phyloP scores from a whole-genome alignment of 2,797 vertebrate species.

The Apogon talboti region DNA sequence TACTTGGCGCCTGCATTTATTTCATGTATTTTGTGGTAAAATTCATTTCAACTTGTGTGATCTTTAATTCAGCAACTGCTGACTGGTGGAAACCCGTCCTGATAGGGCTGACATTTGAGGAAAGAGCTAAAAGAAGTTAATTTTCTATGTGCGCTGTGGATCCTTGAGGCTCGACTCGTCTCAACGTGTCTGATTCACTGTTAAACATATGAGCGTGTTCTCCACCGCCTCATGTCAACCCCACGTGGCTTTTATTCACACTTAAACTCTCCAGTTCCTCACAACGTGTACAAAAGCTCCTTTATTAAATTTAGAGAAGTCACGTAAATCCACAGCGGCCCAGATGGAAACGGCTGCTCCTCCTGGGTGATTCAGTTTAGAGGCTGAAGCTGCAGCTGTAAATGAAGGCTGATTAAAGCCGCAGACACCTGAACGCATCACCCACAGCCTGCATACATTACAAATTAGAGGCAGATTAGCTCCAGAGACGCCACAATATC shows the following conservation, averaged over 20 bases:
- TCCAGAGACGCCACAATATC: constrained; percentile 27
- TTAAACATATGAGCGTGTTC: no score
- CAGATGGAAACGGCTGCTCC: background rate
- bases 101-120: no score
- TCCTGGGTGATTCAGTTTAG: constrained; percentile 1
- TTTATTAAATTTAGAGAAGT: constrained; percentile 6
- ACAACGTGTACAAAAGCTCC: background rate
- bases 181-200: no score
- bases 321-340: constrained; percentile 1
- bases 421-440: constrained; percentile 27
- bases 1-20: no score
- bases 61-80: no score
- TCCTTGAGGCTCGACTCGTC: no score
- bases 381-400: background rate
- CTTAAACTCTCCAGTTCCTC: background rate
- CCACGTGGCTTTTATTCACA: background rate
- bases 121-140: no score
- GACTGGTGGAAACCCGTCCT: no score
- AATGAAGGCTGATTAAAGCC: constrained; percentile 22
- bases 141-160: no score
- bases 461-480: constrained; percentile 36
- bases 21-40: no score
- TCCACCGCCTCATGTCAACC: no score
- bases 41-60: no score
- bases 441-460: constrained; percentile 24